Percentiles rank a stretch among this genome's conserved stretches.
Conservation (phyloP, 2,888 invertebrate genomes). For the Anodontia alba region DNA sequence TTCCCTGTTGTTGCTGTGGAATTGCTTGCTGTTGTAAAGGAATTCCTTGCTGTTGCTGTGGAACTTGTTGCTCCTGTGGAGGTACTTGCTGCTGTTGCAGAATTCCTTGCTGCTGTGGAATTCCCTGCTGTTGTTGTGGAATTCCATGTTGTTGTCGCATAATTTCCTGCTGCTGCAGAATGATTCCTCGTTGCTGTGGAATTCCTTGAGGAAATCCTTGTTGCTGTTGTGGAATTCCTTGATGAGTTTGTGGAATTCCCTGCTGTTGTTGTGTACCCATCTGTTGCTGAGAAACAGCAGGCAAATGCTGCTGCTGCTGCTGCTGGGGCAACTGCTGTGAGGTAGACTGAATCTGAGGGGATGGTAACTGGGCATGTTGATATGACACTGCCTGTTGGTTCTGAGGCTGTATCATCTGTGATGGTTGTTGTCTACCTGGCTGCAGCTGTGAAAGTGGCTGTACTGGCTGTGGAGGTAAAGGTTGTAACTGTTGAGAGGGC, state of each 20-base stretch:
- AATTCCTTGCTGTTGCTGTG: neutral
- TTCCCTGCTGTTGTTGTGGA: neutral
- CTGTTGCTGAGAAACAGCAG: neutral
- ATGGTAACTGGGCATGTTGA: constrained; percentile 87
- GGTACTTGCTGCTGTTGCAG: constrained; percentile 16
- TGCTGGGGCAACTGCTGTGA: constrained; percentile 28
- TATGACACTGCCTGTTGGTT: neutral
- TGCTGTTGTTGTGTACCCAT: neutral
- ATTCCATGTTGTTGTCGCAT: constrained; percentile 2
- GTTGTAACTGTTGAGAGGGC: neutral
- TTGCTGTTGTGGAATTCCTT: constrained; percentile 2
- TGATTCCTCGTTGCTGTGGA: neutral
- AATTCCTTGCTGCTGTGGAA: neutral
- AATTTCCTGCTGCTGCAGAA: neutral
- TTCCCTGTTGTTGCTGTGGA: neutral
- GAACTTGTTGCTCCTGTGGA: constrained; percentile 23
- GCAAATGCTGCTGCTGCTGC: neutral
- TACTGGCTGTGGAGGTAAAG: constrained; percentile 24
- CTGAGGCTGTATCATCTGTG: neutral
- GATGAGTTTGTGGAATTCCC: neutral
- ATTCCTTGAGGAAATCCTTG: neutral
- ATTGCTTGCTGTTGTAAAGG: neutral
- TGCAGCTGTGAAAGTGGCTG: neutral
- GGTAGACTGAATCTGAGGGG: constrained; percentile 88
- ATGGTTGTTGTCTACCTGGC: neutral